These are phyloP conservation scores for Discoglossus pictus DNA, from an alignment of 2,797 vertebrate genomes.

Conservation along the genomic window DNA sequence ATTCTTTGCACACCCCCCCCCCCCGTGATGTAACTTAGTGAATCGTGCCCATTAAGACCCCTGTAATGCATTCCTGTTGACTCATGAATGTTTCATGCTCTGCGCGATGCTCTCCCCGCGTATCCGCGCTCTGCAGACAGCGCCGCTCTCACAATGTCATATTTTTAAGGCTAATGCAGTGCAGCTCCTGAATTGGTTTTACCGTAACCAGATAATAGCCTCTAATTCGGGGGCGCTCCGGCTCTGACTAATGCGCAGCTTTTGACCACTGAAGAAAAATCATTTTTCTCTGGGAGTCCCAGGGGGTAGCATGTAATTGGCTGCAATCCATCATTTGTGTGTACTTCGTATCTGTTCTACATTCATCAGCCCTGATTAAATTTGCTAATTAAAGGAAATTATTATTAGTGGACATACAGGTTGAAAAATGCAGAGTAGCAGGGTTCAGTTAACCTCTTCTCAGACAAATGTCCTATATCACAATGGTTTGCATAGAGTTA, in stretches of 20 bases:
- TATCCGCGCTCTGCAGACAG: slow-evolving; percentile 28
- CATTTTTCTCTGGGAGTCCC: slow-evolving; percentile 21
- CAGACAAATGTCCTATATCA: too few species aligned
- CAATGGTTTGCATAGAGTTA: too few species aligned
- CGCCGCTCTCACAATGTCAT: not conserved
- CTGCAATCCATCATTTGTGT: slow-evolving; percentile 43
- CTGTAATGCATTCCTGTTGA: slow-evolving; percentile 34
- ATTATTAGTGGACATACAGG: slow-evolving; percentile 33
- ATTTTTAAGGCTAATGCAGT: slow-evolving; percentile 48
- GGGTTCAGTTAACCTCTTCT: slow-evolving; percentile 8
- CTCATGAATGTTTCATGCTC: slow-evolving; percentile 45
- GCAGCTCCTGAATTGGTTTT: slow-evolving; percentile 43
- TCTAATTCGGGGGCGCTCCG: slow-evolving; percentile 46
- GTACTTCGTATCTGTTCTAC: slow-evolving; percentile 31
- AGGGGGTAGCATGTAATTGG: slow-evolving; percentile 45
- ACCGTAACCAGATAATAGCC: slow-evolving; percentile 50
- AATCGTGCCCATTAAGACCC: too few species aligned
- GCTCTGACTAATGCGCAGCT: slow-evolving; percentile 42
- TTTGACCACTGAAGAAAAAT: slow-evolving; percentile 43
- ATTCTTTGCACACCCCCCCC: too few species aligned
- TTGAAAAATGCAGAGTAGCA: slow-evolving; percentile 22
- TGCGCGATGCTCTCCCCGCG: slow-evolving; percentile 20
- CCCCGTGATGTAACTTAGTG: too few species aligned
- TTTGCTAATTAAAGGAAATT: slow-evolving; percentile 44
- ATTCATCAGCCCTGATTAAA: slow-evolving; percentile 47